Evolutionary conservation across 2,113 vertebrate genomes (phyloP), one percentile per base, ranked within the genome.

Genomic region (Cercocebus atys): DNA sequence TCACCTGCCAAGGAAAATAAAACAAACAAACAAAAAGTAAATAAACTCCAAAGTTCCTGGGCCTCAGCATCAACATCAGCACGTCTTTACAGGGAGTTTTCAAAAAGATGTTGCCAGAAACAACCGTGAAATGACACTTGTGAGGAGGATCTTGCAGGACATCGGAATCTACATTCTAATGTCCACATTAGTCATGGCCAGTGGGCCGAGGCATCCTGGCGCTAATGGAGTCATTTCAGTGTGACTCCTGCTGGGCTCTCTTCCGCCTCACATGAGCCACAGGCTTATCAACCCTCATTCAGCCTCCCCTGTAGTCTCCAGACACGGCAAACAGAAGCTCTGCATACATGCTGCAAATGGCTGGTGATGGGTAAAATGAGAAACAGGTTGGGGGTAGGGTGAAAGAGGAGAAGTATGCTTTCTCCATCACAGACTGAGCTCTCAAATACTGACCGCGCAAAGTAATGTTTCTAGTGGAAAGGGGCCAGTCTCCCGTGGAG

Each of bases 81-180:
- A 85, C 12, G 85, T 23, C 64, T 68, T 90, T 23, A 52, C 13
- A 70, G 35, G 52, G 27, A 70, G 35, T 40, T 66, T 82, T 87
- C 38, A 64, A 59, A 47, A 94, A 78, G 52, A 88, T 66, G 40
- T 50, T 80, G 47, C 88, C 40, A 64, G 83, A 93, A 90, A 97
- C 10, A 64, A 89, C 81, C 5, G 2, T 32, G 52, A 78, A 86
- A 94, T 17, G n/a, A 73, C n/a, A 90, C 30, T 25, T 81, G 17
- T 79, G n/a, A 90, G 23, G 55, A 75, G 68, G 47, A 50, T 22
- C 3, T 2, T 6, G 79, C 14, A 66, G 17, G 25, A 90, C 11
- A 75, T 50, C 57, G 20, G 14, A 85, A 84, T 68, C 83, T 59
- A 59, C 0, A 70, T 11, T 18, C 85, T 52, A 80, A 14, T 17